These are phyloP conservation scores for Alsophila aescularia DNA, from an alignment of 2,888 invertebrate species.

Conservation along the genomic window DNA sequence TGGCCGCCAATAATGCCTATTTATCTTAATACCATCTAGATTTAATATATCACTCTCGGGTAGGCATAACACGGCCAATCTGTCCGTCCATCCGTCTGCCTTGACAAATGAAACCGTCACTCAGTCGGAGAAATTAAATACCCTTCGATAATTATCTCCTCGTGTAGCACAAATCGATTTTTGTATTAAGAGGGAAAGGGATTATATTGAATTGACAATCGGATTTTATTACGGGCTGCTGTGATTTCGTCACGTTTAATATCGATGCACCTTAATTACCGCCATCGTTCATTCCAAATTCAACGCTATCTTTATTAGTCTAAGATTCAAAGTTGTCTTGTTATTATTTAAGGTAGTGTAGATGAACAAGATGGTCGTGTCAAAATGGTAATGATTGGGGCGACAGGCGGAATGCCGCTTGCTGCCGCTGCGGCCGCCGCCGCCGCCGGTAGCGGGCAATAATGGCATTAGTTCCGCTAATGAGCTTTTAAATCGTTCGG, in stretches of 20 bases:
- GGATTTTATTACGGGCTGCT: conserved; percentile 35
- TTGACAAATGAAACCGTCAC: conserved; percentile 60
- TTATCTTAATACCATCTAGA: conserved; percentile 59
- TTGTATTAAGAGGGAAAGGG: conserved; percentile 36
- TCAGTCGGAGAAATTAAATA: conserved; percentile 46
- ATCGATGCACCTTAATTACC: conserved; percentile 28
- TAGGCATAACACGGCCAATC: conserved; percentile 54
- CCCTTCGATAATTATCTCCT: conserved; percentile 61
- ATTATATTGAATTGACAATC: conserved; percentile 44
- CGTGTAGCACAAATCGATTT: conserved; percentile 44
- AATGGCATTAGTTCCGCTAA: conserved; percentile 74
- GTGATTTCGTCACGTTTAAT: conserved; percentile 33
- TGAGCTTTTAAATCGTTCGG: conserved; percentile 62
- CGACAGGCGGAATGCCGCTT: conserved; percentile 66
- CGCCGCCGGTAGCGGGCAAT: conserved; percentile 70
- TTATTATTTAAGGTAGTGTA: conserved; percentile 30
- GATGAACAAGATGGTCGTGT: conserved; percentile 39
- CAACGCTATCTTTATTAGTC: neutral
- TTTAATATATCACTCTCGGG: conserved; percentile 58
- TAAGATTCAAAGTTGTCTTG: conserved; percentile 20
- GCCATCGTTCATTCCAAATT: neutral
- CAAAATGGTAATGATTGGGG: conserved; percentile 52
- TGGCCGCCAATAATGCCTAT: conserved; percentile 49
- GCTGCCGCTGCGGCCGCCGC: too few relatives aligned
- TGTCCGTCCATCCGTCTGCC: conserved; percentile 50